Conservation (phyloP, 2,113 vertebrate genomes). For the Eulemur rufifrons region DNA sequence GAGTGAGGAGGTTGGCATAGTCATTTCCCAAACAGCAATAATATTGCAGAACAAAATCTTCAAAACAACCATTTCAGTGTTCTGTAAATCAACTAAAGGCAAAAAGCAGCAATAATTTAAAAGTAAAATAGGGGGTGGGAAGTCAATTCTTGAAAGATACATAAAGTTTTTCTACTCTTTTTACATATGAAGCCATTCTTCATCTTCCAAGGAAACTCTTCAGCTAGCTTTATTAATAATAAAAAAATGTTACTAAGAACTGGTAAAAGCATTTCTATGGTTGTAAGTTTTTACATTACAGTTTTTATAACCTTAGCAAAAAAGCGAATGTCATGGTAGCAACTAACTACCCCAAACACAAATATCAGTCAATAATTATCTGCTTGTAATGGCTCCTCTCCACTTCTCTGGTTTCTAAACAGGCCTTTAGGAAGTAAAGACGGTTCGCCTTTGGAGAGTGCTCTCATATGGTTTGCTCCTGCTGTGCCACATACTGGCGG, state of each 20-base stretch:
- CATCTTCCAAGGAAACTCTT: neutral
- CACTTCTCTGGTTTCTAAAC: neutral
- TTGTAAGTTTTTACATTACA: neutral
- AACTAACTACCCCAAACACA: neutral
- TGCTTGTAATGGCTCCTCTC: neutral
- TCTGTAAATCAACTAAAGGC: neutral
- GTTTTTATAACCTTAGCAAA: neutral
- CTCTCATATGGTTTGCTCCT: neutral
- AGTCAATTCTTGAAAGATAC: neutral
- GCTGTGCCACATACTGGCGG: neutral
- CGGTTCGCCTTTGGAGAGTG: neutral
- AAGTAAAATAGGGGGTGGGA: neutral
- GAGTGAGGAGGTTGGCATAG: neutral
- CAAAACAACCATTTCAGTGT: neutral
- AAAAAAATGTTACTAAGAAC: neutral
- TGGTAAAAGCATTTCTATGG: neutral
- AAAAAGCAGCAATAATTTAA: neutral
- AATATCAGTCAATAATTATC: neutral
- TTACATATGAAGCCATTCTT: neutral
- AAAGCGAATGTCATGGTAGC: neutral
- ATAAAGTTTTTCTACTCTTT: neutral
- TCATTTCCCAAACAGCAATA: neutral
- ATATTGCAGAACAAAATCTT: neutral
- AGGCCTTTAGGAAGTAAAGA: neutral
- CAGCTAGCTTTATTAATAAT: conserved; percentile 12